Base-by-base conservation (phyloP, 2,888 invertebrate genomes). In the Lithophane leautieri region DNA sequence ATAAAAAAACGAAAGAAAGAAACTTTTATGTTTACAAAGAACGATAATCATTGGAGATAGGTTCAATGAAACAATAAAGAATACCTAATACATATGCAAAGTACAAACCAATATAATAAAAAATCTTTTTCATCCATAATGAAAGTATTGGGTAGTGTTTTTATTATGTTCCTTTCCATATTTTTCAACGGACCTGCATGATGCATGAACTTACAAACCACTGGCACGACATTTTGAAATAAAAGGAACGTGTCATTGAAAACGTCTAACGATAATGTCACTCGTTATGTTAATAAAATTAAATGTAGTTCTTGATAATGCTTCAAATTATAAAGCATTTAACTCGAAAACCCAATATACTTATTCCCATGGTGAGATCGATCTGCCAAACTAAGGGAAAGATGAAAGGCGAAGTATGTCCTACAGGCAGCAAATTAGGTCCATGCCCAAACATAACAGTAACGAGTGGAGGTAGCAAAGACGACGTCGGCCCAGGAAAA, bases 291-390 rank as follows among this genome's bases (percentile, higher is more conserved):
- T n/a, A 60, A 14, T 40, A 40, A 54, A 34, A 4, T 2, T 34
- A 34, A 4, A 44, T 73, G 40, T 42, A 50, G 16, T 11, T 82
- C n/a, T 58, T 34, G 0, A 88, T 63, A 77, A 91, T 92, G 92
- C 72, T 90, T 70, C 81, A 79, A 47, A 47, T 87, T 61, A 71
- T 83, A 22, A 70, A 80, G 70, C 73, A 86, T 61, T 74, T 79
- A 25, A 62, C 62, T 47, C 76, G 71, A 54, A 77, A 73, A 56
- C 56, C 78, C 22, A 83, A 77, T 47, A 73, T 88, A 22, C 61
- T 89, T 14, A 28, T 82, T 14, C 87, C 90, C 0, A 76, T 77
- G 65, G 66, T 77, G n/a, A 44, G 85, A 0, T 76, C 74, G 9
- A 69, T 77, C 9, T 90, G 88, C 73, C 87, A 90, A 34, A 63